These are phyloP conservation scores for Sebastes dallii DNA, from an alignment of 2,797 vertebrate species.

Conservation along the genomic window DNA sequence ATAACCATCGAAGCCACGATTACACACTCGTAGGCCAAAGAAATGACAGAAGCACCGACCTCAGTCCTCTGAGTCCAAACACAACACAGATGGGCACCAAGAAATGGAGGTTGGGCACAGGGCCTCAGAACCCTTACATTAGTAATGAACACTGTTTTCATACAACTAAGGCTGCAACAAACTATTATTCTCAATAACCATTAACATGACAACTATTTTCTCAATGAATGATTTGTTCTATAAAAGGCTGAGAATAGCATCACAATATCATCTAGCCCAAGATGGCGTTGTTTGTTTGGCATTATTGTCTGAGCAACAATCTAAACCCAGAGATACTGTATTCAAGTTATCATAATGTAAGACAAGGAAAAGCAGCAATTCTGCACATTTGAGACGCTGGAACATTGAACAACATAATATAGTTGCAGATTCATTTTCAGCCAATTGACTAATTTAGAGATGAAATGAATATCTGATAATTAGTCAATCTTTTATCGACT, in stretches of 20 bases:
- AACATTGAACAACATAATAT: background rate
- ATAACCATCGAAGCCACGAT: slow-evolving; percentile 9
- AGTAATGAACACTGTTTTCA: background rate
- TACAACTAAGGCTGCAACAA: background rate
- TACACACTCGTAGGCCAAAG: background rate
- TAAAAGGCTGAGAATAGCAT: background rate
- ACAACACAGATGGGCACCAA: background rate
- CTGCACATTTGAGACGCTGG: background rate
- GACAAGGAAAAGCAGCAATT: background rate
- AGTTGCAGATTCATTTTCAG: background rate
- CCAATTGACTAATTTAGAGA: background rate
- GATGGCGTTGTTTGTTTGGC: background rate
- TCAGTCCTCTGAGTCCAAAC: background rate
- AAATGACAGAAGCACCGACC: background rate
- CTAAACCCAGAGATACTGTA: background rate
- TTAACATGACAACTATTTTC: background rate
- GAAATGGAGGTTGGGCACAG: background rate
- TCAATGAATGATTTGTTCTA: background rate
- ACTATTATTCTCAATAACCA: background rate
- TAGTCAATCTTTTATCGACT: background rate
- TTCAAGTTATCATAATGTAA: background rate
- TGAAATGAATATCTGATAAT: background rate
- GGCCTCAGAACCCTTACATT: background rate
- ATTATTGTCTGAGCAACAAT: background rate
- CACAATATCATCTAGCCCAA: background rate